Percentiles rank a stretch among this genome's conserved stretches.
These are phyloP conservation scores for Fundulus diaphanus DNA, from an alignment of 2,797 vertebrate genomes.

Conservation along the genomic window DNA sequence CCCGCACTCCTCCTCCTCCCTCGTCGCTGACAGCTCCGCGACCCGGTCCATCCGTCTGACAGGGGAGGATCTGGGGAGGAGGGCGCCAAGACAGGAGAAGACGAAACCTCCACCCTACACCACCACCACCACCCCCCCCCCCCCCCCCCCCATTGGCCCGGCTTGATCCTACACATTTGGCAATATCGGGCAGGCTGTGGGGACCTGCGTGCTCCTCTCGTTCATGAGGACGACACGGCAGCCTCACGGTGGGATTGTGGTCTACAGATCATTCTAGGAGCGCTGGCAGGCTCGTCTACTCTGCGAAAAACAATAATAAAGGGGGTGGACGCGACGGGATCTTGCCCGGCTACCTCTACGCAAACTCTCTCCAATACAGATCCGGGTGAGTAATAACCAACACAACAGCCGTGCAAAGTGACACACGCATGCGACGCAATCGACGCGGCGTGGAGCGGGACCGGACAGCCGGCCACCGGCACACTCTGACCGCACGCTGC, in stretches of 20 bases:
- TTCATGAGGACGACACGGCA: slow-evolving; percentile 58
- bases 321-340: slow-evolving; percentile 55
- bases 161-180: slow-evolving; percentile 58
- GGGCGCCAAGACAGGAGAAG: slow-evolving; percentile 60
- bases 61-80: slow-evolving; percentile 69
- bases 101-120: slow-evolving; percentile 67
- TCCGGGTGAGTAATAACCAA: slow-evolving; percentile 65
- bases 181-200: slow-evolving; percentile 48
- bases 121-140: no score
- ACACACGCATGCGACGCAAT: not conserved
- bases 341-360: slow-evolving; percentile 17
- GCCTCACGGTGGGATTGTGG: slow-evolving; percentile 50
- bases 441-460: not conserved
- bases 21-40: slow-evolving; percentile 75
- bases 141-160: no score
- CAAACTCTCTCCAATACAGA: slow-evolving; percentile 43
- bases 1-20: slow-evolving; percentile 32
- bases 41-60: slow-evolving; percentile 76
- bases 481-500: not conserved
- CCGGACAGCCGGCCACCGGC: not conserved
- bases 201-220: slow-evolving; percentile 57
- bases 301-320: slow-evolving; percentile 25
- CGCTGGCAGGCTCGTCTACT: slow-evolving; percentile 17
- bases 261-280: slow-evolving; percentile 30
- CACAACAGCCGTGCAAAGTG: not conserved